Base-by-base conservation (phyloP, 2,797 vertebrate genomes). In the Acrossocheilus fasciatus region DNA sequence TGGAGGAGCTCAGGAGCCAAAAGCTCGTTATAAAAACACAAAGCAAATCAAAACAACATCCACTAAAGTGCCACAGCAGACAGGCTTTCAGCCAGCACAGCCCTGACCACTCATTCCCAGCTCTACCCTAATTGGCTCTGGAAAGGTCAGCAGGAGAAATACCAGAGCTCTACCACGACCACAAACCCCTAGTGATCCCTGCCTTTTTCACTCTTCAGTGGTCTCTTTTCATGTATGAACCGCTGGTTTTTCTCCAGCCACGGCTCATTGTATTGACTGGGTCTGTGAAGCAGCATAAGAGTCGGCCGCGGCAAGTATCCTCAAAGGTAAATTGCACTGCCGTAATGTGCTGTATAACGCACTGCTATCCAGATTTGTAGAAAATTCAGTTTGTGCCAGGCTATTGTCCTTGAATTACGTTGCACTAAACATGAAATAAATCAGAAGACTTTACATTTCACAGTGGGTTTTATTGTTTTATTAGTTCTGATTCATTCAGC, bases 101-200 rank as follows among this genome's bases (percentile, higher is more conserved):
- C 83, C 81, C 84, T 81, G 85, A 82, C 84, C 75, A 75, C 87
- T 83, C 74, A 64, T 86, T 82, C 86, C 86, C 84, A 87, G 85
- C 77, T 50, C 59, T 86, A 74, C 26, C 80, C 84, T 90, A 89
- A 90, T 89, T 90, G 86, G 89, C 74, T 75, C 70, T 52, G 64
- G 75, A 90, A 90, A 90, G 89, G 89, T 89, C 89, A 90, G 82
- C 68, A 68, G 75, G 74, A 81, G 84, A 83, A 85, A 80, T 72
- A 82, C 66, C 72, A 78, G 68, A 72, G 72, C 66, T 20, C 83
- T 50, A 81, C 83, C 83, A 75, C 54, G 73, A 88, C 88, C 88
- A 84, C 89, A 89, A 87, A 86, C 75, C 86, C 54, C 73, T 81
- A 68, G 52, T 72, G 68, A 77, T 68, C 82, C 36, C 26, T 41